A percentile compares a stretch with the other conserved stretches of the same genome.
phyloP scores from a whole-genome alignment of 2,113 vertebrate species.

The Neogale vison region DNA sequence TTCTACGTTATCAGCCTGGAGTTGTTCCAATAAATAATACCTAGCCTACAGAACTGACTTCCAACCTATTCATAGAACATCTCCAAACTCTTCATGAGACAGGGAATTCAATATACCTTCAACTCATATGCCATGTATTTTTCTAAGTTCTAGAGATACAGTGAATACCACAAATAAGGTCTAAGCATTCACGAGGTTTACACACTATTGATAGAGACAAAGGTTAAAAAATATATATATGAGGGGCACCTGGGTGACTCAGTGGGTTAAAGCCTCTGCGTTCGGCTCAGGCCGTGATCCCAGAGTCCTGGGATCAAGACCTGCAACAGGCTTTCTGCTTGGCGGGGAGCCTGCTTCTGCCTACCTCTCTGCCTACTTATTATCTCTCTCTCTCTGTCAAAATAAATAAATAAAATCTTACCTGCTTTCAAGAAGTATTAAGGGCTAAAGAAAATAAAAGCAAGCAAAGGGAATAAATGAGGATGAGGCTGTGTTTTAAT shows the following conservation, averaged over 20 bases:
- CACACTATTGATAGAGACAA: background rate
- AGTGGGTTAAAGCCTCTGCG: no score
- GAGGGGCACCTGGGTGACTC: no score
- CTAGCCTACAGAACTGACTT: background rate
- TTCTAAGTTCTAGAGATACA: conserved; percentile 25
- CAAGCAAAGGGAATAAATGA: background rate
- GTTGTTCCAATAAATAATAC: background rate
- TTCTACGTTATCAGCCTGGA: background rate
- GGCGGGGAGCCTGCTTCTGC: no score
- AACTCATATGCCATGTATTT: background rate
- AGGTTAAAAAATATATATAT: background rate
- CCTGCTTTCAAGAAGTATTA: conserved; percentile 6
- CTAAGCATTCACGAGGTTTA: background rate
- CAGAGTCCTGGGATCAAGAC: no score
- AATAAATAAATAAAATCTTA: no score
- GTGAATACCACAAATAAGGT: background rate
- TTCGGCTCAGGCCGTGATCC: no score
- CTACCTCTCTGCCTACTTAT: no score
- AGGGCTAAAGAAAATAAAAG: background rate
- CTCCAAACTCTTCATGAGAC: conserved; percentile 3
- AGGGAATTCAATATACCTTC: background rate
- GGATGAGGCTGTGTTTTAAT: background rate
- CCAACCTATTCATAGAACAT: background rate
- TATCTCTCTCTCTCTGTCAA: no score
- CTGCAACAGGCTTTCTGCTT: no score